Conservation (phyloP, 2,797 vertebrate genomes). For the Clarias platycephalus region DNA sequence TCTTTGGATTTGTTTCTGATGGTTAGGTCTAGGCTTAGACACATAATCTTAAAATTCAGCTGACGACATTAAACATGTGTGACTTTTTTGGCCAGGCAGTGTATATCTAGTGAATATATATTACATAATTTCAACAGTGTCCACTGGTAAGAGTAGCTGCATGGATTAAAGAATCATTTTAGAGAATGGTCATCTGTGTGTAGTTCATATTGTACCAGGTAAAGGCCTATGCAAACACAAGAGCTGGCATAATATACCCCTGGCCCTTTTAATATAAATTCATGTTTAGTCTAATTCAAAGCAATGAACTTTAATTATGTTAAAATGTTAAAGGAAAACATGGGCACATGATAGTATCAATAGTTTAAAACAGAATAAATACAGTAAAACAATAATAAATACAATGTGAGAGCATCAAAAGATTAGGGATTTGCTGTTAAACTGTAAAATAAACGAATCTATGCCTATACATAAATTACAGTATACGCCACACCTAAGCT, state of each 20-base stretch:
- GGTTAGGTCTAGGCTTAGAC: too few relatives aligned
- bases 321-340: not conserved
- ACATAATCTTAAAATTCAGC: too few relatives aligned
- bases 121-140: not conserved
- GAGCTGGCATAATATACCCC: not conserved
- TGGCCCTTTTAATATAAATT: not conserved
- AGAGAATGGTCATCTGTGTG: not conserved
- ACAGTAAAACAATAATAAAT: not conserved
- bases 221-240: not conserved
- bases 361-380: constrained; percentile 2
- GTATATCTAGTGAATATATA: not conserved
- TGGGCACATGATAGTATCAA: not conserved
- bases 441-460: not conserved
- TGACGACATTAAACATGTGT: too few relatives aligned
- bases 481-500: constrained; percentile 3
- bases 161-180: not conserved
- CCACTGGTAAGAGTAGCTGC: not conserved
- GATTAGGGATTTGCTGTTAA: not conserved
- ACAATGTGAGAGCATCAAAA: not conserved
- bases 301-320: constrained; percentile 1
- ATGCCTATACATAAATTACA: not conserved
- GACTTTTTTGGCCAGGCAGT: not conserved
- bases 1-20: too few relatives aligned
- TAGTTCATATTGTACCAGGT: not conserved
- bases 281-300: not conserved